phyloP scores from a whole-genome alignment of 2,888 invertebrate species.

The Tholera decimalis region DNA sequence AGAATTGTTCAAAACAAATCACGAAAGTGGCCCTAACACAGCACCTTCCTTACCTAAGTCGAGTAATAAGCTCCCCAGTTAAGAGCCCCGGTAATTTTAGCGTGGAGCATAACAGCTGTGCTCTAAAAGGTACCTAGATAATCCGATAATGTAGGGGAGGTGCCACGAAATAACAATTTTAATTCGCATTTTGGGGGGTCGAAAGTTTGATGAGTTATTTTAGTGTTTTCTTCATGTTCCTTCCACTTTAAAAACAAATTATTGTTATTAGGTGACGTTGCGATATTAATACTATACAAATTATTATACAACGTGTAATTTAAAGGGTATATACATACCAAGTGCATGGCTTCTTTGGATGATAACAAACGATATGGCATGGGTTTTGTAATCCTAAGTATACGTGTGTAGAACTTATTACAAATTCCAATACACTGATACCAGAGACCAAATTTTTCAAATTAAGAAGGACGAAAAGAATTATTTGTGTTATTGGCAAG shows the following conservation, averaged over 20 bases:
- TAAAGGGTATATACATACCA: too few species aligned
- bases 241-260: neutral
- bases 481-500: too few species aligned
- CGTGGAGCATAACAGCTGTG: slow-evolving; percentile 76
- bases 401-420: too few species aligned
- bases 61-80: slow-evolving; percentile 64
- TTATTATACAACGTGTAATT: neutral
- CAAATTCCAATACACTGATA: too few species aligned
- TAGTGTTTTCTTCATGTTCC: neutral
- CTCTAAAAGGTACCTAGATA: slow-evolving; percentile 78
- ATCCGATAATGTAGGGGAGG: slow-evolving; percentile 78
- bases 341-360: too few species aligned
- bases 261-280: too few species aligned
- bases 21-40: slow-evolving; percentile 45
- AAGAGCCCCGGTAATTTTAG: slow-evolving; percentile 69
- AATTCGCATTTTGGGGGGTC: slow-evolving; percentile 63
- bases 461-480: too few species aligned
- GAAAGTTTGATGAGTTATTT: slow-evolving; percentile 1
- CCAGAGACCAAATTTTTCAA: too few species aligned
- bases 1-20: slow-evolving; percentile 57
- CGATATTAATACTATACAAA: neutral
- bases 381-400: too few species aligned
- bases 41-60: slow-evolving; percentile 57
- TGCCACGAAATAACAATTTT: slow-evolving; percentile 71
- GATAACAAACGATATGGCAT: too few species aligned